Conservation (phyloP, 1,140 invertebrate genomes). For the Rhyacophila brunnea region DNA sequence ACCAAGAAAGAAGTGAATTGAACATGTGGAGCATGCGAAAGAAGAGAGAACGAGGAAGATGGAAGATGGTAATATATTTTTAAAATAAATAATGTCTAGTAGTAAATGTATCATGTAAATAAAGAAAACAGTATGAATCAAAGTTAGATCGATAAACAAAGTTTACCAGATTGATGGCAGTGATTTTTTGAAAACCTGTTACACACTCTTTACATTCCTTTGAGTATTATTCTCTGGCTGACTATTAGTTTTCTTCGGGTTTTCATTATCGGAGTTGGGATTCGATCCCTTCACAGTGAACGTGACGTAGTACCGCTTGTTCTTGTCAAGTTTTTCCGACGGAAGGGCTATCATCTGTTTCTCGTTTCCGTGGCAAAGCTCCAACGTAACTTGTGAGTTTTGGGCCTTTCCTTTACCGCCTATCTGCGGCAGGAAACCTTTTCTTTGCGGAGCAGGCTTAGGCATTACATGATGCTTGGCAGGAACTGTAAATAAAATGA, state of each 20-base stretch:
- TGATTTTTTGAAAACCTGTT: conserved; percentile 5
- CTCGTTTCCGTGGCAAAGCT: conserved; percentile 76
- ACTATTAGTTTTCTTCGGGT: conserved; percentile 28
- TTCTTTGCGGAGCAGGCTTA: conserved; percentile 53
- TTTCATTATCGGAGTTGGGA: conserved; percentile 50
- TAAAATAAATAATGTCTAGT: no score
- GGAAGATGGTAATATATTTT: no score
- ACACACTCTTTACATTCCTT: conserved; percentile 35
- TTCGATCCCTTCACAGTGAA: conserved; percentile 78
- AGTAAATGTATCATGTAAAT: no score
- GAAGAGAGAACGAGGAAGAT: no score
- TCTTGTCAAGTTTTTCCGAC: conserved; percentile 78
- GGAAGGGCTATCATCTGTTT: conserved; percentile 83
- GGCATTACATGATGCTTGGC: conserved; percentile 72
- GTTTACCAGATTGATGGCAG: not conserved
- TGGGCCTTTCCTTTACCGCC: conserved; percentile 48
- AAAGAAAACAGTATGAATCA: no score
- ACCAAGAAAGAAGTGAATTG: no score
- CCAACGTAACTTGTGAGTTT: conserved; percentile 63
- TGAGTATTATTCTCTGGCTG: conserved; percentile 34
- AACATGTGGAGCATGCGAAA: no score
- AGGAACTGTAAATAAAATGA: conserved; percentile 57
- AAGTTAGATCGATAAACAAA: no score
- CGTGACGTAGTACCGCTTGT: conserved; percentile 86
- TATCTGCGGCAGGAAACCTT: conserved; percentile 60